Evolutionary conservation across 2,797 vertebrate species (phyloP).

Genomic region (Lates japonicus): DNA sequence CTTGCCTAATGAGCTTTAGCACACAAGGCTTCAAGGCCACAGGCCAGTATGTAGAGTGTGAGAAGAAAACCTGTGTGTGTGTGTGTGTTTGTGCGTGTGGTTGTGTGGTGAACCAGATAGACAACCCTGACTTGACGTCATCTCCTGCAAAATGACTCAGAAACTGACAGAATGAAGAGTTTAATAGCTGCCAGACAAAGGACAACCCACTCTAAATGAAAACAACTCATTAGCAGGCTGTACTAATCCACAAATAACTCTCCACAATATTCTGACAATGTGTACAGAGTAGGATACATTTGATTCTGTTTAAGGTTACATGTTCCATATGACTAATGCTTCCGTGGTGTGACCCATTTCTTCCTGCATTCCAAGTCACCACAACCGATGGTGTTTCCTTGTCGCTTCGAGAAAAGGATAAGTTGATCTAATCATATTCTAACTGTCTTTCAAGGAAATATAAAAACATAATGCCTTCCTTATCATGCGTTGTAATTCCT

Average conservation of each 20-base stretch:
- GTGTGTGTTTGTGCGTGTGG: too few species aligned
- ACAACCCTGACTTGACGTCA: slow-evolving; percentile 47
- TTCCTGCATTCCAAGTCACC: slow-evolving; percentile 17
- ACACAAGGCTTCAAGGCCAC: slow-evolving; percentile 18
- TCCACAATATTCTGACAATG: neutral
- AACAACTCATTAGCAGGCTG: neutral
- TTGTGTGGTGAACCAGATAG: slow-evolving; percentile 58
- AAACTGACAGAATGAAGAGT: slow-evolving; percentile 30
- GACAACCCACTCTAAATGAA: neutral
- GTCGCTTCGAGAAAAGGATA: too few species aligned
- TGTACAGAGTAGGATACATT: neutral
- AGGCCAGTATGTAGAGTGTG: neutral
- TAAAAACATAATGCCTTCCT: neutral
- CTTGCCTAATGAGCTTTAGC: neutral
- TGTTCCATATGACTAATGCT: neutral
- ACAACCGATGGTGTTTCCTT: neutral
- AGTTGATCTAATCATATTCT: neutral
- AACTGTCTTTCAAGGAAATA: neutral
- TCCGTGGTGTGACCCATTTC: slow-evolving; percentile 5
- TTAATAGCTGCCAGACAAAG: slow-evolving; percentile 5
- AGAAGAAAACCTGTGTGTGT: neutral
- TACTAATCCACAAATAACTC: neutral
- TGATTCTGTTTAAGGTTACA: neutral
- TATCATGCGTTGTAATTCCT: too few species aligned
- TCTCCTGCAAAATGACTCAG: slow-evolving; percentile 37